Base-by-base conservation (phyloP, 2,888 invertebrate genomes). In the Celastrina argiolus region DNA sequence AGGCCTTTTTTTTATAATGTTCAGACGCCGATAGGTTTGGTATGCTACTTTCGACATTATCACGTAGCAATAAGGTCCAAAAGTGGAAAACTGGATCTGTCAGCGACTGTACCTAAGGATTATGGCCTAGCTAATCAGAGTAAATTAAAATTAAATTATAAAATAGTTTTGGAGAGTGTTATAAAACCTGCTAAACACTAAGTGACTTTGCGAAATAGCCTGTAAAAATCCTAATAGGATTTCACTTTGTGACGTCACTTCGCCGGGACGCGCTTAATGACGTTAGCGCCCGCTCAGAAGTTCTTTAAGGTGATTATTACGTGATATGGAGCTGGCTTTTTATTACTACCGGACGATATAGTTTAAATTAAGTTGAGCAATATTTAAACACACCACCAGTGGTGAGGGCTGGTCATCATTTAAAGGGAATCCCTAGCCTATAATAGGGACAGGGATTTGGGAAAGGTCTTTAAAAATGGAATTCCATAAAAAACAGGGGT, bases 201-300 rank as follows among this genome's bases (percentile, higher is more conserved):
- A 51, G 51, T 51, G 22, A 51, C 51, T 51, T 26, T 51, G 22
- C 22, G 5, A 51, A 51, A 36, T 36, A 51, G 26, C 14, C 51
- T 51, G 51, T 26, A 51, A 51, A 51, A 51, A 51, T 51, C 51
- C 51, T 51, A 51, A 51, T 51, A 51, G 22, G 51, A 51, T 51
- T 51, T 4, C 12, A 51, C 22, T 51, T 51, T 51, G 51, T 51
- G 22, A 51, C 22, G 51, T 51, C 51, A 51, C 51, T 51, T 51
- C 51, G 22, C 51, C 18, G 26, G 51, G 51, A 51, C 12, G 26
- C 22, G 12, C 51, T 12, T 51, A 51, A 51, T 51, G 14, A 12
- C 22, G 51, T 51, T 51, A 51, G 12, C 22, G 51, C 51, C 51
- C 22, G 51, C 51, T 51, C 51, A 51, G 22, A 51, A 51, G 51